Conservation (phyloP, 2,888 invertebrate genomes). For the Dynastes hyllus region DNA sequence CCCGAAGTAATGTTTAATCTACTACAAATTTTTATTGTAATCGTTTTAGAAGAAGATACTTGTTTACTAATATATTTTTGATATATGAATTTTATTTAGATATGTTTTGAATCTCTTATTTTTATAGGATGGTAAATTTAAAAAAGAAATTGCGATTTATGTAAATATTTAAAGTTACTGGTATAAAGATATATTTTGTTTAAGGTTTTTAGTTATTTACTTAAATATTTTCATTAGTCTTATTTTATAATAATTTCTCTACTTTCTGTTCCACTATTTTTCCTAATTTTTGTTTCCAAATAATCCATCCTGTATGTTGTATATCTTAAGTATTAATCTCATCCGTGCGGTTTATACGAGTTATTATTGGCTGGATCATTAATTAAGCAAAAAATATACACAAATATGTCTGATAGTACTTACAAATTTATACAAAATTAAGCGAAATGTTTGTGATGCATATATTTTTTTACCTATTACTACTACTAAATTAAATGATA, state of each 20-base stretch:
- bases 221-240: neutral
- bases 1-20: conserved; percentile 8
- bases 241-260: neutral
- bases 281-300: neutral
- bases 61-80: conserved; percentile 35
- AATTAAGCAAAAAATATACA: conserved; percentile 41
- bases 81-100: conserved; percentile 2
- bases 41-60: neutral
- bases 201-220: neutral
- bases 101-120: conserved; percentile 35
- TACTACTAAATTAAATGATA: conserved; percentile 46
- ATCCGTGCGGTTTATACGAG: conserved; percentile 19
- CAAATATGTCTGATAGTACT: conserved; percentile 41
- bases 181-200: neutral
- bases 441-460: conserved; percentile 43
- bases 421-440: conserved; percentile 43
- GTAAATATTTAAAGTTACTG: neutral
- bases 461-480: conserved; percentile 51
- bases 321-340: conserved; percentile 16
- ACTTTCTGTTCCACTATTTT: neutral
- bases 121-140: conserved; percentile 28
- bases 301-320: neutral
- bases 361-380: conserved; percentile 42
- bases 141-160: conserved; percentile 6
- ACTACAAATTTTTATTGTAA: conserved; percentile 18